A percentile compares a stretch with the other conserved stretches of the same genome.
phyloP scores from a whole-genome alignment of 2,113 vertebrate genomes.

The Ancistrus triradiatus region DNA sequence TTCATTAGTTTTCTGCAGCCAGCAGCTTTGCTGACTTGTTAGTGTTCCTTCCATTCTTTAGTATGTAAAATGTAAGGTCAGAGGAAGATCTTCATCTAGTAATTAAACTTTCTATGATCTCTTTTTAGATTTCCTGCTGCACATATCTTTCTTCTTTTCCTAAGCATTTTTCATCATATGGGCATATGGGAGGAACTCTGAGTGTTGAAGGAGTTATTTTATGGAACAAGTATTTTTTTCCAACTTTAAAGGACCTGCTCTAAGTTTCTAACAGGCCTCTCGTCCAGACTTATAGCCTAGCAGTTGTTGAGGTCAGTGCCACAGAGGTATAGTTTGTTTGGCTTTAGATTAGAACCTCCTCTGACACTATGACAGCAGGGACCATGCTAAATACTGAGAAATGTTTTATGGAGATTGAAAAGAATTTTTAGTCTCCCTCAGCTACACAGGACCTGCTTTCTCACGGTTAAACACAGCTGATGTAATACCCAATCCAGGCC shows the following conservation, averaged over 20 bases:
- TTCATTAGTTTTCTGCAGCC: too few relatives aligned
- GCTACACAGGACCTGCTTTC: constrained; percentile 62
- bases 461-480: constrained; percentile 64
- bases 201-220: constrained; percentile 35
- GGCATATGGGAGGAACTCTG: constrained; percentile 32
- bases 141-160: neutral
- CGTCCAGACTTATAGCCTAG: constrained; percentile 1
- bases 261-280: constrained; percentile 24
- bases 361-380: constrained; percentile 46
- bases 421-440: constrained; percentile 41
- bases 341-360: constrained; percentile 55
- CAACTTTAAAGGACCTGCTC: constrained; percentile 14
- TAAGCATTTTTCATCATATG: constrained; percentile 5
- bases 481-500: constrained; percentile 60
- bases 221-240: constrained; percentile 31
- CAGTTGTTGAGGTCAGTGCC: neutral
- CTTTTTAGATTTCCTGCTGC: neutral
- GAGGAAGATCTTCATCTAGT: neutral
- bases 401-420: constrained; percentile 16
- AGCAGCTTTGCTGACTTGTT: too few relatives aligned
- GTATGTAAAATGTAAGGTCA: neutral
- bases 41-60: neutral
- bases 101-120: neutral
- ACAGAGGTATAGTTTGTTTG: constrained; percentile 38
- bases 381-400: constrained; percentile 52